A percentile compares a stretch with the other conserved stretches of the same genome.
These are phyloP conservation scores for Aurelia aurita complex sp. Pacific DNA, from an alignment of 30 jellyfish, hydroid and myxozoan genomes.

Conservation along the genomic window DNA sequence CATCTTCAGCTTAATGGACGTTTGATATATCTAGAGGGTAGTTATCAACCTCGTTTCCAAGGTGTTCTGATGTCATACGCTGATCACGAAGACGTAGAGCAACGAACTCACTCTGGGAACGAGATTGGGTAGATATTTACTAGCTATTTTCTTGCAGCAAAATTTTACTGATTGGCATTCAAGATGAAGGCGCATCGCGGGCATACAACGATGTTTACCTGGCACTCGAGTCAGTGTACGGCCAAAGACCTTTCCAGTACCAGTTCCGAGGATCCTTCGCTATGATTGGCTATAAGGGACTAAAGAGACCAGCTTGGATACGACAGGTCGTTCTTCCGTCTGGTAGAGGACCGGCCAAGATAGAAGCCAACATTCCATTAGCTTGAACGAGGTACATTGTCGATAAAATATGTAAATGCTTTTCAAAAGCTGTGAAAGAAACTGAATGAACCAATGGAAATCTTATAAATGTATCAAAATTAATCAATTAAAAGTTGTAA, in stretches of 20 bases:
- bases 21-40: background rate
- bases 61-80: too few species aligned
- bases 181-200: constrained; percentile 54
- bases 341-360: constrained; percentile 89
- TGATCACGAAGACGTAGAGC: too few species aligned
- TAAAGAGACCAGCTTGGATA: constrained; percentile 69
- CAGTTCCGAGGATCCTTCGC: constrained; percentile 91
- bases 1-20: background rate
- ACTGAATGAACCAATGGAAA: too few species aligned
- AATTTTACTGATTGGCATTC: constrained; percentile 51
- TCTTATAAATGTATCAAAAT: too few species aligned
- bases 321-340: constrained; percentile 35
- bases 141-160: constrained; percentile 17
- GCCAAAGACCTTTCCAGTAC: constrained; percentile 69
- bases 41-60: too few species aligned
- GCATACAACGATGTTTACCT: constrained; percentile 1
- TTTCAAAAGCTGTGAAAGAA: too few species aligned
- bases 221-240: constrained; percentile 54
- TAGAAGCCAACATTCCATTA: constrained; percentile 54
- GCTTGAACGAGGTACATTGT: constrained; percentile 2
- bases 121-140: too few species aligned
- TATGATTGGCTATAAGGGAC: constrained; percentile 88
- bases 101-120: too few species aligned
- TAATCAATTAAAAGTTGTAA: too few species aligned
- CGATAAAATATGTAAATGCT: too few species aligned